Base-by-base conservation (phyloP, 2,113 vertebrate genomes). In the Girardinichthys multiradiatus region DNA sequence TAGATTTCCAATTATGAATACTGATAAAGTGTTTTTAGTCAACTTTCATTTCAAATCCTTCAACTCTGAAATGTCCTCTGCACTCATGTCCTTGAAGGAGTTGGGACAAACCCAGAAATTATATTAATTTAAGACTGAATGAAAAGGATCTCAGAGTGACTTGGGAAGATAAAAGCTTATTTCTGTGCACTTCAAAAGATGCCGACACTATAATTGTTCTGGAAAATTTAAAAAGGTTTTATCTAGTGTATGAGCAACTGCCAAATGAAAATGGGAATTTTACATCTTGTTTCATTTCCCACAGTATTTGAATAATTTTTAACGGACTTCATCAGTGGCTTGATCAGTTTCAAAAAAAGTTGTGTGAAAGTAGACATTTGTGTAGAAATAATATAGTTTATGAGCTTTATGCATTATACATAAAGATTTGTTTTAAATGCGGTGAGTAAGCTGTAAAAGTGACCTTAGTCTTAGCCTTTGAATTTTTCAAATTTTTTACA, bases 221-320 rank as follows among this genome's bases (percentile, higher is more conserved):
- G 66, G 79, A 85, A 87, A 91, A 83, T 80, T 86, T 68, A 79
- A 86, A 81, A 77, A 90, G 80, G 78, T 74, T 87, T 90, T 87
- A 86, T 92, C 74, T 31, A 60, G 74, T 72, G 76, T 87, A 81
- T 86, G 80, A 85, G 80, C 83, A 33, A 68, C 71, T 51, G 87
- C 80, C 82, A 80, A 77, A 91, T 77, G 69, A 82, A 27, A 70
- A 66, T 3, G 64, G 85, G 79, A 68, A 77, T 79, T 83, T 87
- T 88, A 87, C 76, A 77, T 85, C 65, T 83, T 80, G 82, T 78
- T 83, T 86, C 65, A 68, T 79, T 90, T 93, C 90, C 87, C 88
- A 87, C 81, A 84, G 83, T 72, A 76, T 83, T 89, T 74, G 39
- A 70, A 79, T 74, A 78, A 75, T 89, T 80, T 87, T 87, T 89